Conservation (phyloP, 1,140 invertebrate genomes). For the Aphidius ervi region DNA sequence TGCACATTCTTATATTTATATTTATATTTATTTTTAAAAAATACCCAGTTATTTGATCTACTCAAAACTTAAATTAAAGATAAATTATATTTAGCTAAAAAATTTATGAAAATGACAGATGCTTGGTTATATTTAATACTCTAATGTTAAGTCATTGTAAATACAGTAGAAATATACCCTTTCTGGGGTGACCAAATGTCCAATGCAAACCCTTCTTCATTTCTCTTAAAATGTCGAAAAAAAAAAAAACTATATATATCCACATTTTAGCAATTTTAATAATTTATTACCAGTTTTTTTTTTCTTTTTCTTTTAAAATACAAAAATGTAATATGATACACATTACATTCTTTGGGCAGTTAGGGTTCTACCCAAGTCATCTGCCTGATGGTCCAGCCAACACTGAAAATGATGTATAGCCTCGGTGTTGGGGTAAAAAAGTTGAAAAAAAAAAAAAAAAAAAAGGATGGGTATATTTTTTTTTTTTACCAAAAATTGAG, state of each 20-base stretch:
- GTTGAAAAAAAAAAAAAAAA: slow-evolving; percentile 25
- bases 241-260: slow-evolving; percentile 1
- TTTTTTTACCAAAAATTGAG: slow-evolving; percentile 7
- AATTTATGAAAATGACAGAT: slow-evolving; percentile 12
- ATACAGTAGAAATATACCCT: not conserved
- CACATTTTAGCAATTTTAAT: slow-evolving; percentile 5
- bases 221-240: slow-evolving; percentile 9
- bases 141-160: slow-evolving; percentile 1
- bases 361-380: slow-evolving; percentile 6
- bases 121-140: slow-evolving; percentile 8
- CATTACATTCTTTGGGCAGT: slow-evolving; percentile 9
- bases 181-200: slow-evolving; percentile 8
- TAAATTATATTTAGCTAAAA: not conserved
- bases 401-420: slow-evolving; percentile 33
- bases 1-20: not conserved
- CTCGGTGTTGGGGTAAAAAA: slow-evolving; percentile 19
- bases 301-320: slow-evolving; percentile 1
- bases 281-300: slow-evolving; percentile 4
- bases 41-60: not conserved
- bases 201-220: slow-evolving; percentile 7
- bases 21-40: not conserved
- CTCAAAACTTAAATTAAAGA: not conserved
- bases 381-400: slow-evolving; percentile 4
- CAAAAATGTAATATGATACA: slow-evolving; percentile 1
- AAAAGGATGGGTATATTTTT: not conserved